Evolutionary conservation across 92 coral and sea anemone species (phyloP).

Genomic region (Epizoanthus fatuus): DNA sequence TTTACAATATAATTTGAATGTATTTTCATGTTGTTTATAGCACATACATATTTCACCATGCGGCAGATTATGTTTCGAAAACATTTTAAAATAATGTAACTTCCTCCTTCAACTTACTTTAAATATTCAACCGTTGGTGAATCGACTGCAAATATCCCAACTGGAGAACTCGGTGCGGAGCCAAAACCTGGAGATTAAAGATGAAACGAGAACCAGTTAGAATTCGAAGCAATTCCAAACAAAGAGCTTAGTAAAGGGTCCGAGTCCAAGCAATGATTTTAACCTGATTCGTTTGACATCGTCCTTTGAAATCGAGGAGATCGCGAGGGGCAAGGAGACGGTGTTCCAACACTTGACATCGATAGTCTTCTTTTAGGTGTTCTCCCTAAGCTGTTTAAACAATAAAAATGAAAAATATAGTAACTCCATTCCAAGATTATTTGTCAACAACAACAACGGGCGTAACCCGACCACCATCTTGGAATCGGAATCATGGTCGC

Average conservation of each 20-base stretch:
- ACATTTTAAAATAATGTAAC: neutral
- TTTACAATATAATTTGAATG: too few relatives aligned
- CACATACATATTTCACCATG: too few relatives aligned
- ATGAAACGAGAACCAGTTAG: neutral
- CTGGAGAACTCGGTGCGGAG: constrained; percentile 51
- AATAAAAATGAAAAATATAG: neutral
- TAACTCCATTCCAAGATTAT: neutral
- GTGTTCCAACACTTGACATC: constrained; percentile 79
- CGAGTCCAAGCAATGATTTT: neutral
- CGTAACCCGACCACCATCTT: constrained; percentile 4
- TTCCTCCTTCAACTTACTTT: constrained; percentile 71
- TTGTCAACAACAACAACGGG: neutral
- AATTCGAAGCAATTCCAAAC: constrained; percentile 27
- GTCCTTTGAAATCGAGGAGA: constrained; percentile 79
- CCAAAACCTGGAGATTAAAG: constrained; percentile 27
- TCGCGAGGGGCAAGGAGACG: constrained; percentile 77
- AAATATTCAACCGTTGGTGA: constrained; percentile 94
- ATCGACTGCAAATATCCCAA: constrained; percentile 71
- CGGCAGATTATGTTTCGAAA: too few relatives aligned
- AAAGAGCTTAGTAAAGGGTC: neutral
- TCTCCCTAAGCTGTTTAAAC: constrained; percentile 74
- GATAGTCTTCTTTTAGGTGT: constrained; percentile 98
- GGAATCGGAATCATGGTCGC: neutral
- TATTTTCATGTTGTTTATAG: too few relatives aligned
- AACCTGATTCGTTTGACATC: constrained; percentile 97